Conservation (phyloP, 2,797 vertebrate species). For the Taenioides sp. region DNA sequence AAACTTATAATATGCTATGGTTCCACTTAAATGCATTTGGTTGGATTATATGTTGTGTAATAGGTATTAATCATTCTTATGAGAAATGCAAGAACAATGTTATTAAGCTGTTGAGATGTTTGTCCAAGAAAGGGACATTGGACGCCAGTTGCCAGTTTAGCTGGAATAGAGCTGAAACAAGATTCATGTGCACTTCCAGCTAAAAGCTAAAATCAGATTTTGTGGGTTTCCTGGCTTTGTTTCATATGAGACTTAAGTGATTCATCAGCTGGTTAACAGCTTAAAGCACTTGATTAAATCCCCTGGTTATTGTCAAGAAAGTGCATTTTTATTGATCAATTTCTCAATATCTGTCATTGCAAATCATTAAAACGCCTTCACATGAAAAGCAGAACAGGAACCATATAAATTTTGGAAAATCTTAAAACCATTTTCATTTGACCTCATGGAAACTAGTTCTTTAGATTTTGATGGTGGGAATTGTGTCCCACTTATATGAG, state of each 20-base stretch:
- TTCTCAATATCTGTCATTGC: neutral
- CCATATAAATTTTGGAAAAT: neutral
- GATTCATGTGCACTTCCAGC: neutral
- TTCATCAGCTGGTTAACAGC: neutral
- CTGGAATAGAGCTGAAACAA: neutral
- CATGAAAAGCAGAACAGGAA: constrained; percentile 1
- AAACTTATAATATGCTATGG: too few species aligned
- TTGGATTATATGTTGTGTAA: neutral
- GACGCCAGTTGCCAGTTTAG: neutral
- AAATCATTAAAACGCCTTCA: constrained; percentile 1
- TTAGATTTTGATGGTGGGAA: constrained; percentile 8
- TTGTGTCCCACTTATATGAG: neutral
- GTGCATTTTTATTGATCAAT: neutral
- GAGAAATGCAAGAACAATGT: neutral
- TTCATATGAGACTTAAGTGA: neutral
- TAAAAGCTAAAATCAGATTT: neutral
- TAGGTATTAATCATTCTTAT: neutral
- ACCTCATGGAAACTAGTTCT: constrained; percentile 9
- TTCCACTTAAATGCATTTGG: neutral
- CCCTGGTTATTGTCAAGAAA: constrained; percentile 4
- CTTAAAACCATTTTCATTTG: neutral
- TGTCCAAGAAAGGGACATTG: neutral
- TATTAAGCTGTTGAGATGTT: neutral
- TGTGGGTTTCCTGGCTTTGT: neutral
- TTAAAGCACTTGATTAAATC: neutral